Conservation (phyloP, 2,888 invertebrate species). For the Pandemis heparana region DNA sequence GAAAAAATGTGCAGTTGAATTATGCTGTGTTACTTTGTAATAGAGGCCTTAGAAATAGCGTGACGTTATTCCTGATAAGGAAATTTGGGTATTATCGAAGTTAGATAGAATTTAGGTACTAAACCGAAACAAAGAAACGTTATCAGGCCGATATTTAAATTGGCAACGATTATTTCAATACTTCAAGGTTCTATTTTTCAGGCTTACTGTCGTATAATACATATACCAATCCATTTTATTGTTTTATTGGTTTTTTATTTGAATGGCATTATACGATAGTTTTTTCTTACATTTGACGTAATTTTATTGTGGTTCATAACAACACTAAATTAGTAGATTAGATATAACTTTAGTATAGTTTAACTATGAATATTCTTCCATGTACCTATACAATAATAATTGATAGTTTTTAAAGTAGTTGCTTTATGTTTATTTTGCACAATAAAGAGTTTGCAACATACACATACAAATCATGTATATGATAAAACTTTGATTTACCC, state of each 20-base stretch:
- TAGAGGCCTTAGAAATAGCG: slow-evolving; percentile 8
- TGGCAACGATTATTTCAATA: neutral
- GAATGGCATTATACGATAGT: neutral
- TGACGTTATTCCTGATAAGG: neutral
- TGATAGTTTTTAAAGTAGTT: neutral
- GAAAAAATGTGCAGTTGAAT: neutral
- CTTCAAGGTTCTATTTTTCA: neutral
- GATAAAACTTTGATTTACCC: too few species aligned
- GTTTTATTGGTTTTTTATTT: neutral
- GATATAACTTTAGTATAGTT: neutral
- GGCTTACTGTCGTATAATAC: neutral
- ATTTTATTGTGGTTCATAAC: neutral
- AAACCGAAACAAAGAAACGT: neutral
- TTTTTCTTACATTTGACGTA: neutral
- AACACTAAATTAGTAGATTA: neutral
- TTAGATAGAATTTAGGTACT: slow-evolving; percentile 1
- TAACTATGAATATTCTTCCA: too few species aligned
- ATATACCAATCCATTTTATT: neutral
- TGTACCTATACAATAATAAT: too few species aligned
- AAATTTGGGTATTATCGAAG: neutral
- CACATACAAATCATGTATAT: too few species aligned
- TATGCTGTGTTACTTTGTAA: slow-evolving; percentile 10
- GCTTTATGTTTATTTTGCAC: too few species aligned
- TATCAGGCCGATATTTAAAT: slow-evolving; percentile 11
- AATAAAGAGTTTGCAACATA: too few species aligned